Conservation (phyloP, 1,140 invertebrate genomes). For the Achroia grisella region DNA sequence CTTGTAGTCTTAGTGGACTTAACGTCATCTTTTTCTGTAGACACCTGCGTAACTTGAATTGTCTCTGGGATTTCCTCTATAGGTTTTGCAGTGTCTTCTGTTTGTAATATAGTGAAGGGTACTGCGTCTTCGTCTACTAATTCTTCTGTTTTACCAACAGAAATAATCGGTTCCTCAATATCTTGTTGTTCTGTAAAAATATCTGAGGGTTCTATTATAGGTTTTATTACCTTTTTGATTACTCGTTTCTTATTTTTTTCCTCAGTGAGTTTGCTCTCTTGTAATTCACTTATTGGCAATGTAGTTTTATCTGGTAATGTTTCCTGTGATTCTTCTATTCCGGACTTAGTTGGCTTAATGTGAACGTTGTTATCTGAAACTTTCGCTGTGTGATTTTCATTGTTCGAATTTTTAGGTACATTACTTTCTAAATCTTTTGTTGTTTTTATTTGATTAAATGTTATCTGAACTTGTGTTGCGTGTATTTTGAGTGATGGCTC, state of each 20-base stretch:
- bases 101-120: conserved; percentile 5
- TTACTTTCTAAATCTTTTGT: conserved; percentile 53
- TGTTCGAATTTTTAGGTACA: neutral
- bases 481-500: conserved; percentile 4
- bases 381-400: neutral
- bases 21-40: conserved; percentile 40
- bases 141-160: conserved; percentile 27
- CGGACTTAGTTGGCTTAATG: too few species aligned
- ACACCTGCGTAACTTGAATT: conserved; percentile 36
- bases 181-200: conserved; percentile 40
- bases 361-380: too few species aligned
- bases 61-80: conserved; percentile 56
- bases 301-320: conserved; percentile 18
- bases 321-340: too few species aligned
- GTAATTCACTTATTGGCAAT: conserved; percentile 14
- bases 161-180: conserved; percentile 20
- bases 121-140: conserved; percentile 17
- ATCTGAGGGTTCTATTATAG: conserved; percentile 36
- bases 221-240: conserved; percentile 33
- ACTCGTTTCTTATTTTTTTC: conserved; percentile 34
- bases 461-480: conserved; percentile 18
- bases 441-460: conserved; percentile 12
- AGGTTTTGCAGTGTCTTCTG: conserved; percentile 18
- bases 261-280: conserved; percentile 27
- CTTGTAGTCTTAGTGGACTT: conserved; percentile 52